A percentile compares a stretch with the other conserved stretches of the same genome.
Conservation (phyloP, 35 echinoderm and acorn worm genomes). For the Strongylocentrotus purpuratus region DNA sequence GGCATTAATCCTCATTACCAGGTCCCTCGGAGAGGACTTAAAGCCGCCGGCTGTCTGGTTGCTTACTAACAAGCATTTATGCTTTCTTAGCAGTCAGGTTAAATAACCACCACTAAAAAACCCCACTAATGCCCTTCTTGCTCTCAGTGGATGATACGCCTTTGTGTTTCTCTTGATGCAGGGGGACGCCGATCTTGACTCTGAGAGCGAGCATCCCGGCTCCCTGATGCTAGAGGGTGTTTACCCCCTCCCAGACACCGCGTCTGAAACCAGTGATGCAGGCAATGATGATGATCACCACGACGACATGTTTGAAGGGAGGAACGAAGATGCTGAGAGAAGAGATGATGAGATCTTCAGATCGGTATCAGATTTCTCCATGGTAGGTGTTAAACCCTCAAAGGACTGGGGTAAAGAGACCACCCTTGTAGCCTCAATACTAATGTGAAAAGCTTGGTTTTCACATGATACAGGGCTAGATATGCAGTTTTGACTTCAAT, state of each 20-base stretch:
- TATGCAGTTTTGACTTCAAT: no score
- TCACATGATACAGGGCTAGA: no score
- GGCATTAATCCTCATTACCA: no score
- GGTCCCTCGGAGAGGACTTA: no score
- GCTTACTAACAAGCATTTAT: no score
- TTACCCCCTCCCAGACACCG: constrained; percentile 90
- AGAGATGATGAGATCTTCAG: constrained; percentile 6
- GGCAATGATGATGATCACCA: not conserved
- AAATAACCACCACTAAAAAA: no score
- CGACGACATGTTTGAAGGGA: not conserved
- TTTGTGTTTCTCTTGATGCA: not conserved
- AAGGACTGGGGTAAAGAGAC: not conserved
- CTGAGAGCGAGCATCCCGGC: constrained; percentile 58
- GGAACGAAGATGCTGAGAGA: not conserved
- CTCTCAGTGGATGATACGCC: no score
- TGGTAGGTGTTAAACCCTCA: not conserved
- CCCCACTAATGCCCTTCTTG: no score
- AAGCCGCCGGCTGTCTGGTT: no score
- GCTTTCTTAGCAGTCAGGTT: no score
- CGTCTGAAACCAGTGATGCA: constrained; percentile 73
- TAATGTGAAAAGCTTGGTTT: no score
- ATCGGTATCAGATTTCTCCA: not conserved
- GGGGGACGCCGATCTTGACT: constrained; percentile 61
- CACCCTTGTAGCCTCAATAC: no score
- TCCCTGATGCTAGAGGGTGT: constrained; percentile 75